These are phyloP conservation scores for Phengaris alcon DNA, from an alignment of 2,888 invertebrate genomes.

Conservation along the genomic window DNA sequence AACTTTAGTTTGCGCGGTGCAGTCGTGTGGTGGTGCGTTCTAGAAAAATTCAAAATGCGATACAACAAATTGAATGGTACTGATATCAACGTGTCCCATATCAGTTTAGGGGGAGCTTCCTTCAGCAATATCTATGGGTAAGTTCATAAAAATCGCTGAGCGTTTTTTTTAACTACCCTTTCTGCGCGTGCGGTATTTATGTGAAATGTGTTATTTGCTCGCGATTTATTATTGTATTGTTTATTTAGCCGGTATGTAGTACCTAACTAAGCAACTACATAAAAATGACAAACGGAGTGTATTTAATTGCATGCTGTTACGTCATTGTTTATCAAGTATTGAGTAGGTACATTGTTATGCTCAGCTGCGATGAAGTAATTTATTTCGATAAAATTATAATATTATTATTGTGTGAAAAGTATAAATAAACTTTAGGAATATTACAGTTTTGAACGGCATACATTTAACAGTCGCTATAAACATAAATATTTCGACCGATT, in stretches of 20 bases:
- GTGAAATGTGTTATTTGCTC: neutral
- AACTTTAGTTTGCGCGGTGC: constrained; percentile 21
- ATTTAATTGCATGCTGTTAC: too few relatives aligned
- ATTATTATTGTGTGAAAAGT: too few relatives aligned
- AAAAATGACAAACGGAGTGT: too few relatives aligned
- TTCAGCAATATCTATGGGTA: constrained; percentile 88
- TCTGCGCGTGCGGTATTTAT: neutral
- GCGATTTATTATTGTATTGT: neutral
- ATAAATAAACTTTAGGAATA: too few relatives aligned
- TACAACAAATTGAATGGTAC: constrained; percentile 87
- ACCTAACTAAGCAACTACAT: too few relatives aligned
- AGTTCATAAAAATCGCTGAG: constrained; percentile 39
- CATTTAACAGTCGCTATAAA: neutral
- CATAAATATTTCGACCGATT: neutral
- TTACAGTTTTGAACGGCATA: too few relatives aligned
- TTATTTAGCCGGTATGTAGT: neutral
- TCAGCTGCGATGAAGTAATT: neutral
- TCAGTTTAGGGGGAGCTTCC: constrained; percentile 87
- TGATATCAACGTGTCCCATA: constrained; percentile 83
- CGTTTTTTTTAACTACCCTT: neutral
- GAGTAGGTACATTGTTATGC: neutral
- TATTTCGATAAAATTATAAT: too few relatives aligned
- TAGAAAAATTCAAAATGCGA: constrained; percentile 74
- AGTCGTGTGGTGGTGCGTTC: constrained; percentile 24
- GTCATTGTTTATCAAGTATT: neutral